These are phyloP conservation scores for Morbakka virulenta DNA, from an alignment of 30 jellyfish, hydroid and myxozoan genomes.

Conservation along the genomic window DNA sequence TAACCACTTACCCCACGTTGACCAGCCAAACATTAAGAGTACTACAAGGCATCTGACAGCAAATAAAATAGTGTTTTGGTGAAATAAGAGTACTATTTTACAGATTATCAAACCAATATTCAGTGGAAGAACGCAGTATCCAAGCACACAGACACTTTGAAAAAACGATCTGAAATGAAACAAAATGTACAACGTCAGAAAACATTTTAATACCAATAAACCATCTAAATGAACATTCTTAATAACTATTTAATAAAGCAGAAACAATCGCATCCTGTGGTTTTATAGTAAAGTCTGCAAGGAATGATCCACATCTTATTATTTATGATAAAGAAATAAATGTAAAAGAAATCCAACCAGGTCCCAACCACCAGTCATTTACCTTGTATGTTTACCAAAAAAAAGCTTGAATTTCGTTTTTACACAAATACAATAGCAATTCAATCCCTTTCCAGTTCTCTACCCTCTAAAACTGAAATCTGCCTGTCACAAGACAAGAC, in stretches of 20 bases:
- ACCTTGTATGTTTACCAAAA: no score
- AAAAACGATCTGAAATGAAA: constrained; percentile 74
- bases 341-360: no score
- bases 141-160: constrained; percentile 94
- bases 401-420: no score
- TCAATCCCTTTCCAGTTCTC: no score
- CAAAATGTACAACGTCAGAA: background rate
- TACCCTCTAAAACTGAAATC: no score
- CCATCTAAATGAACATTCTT: background rate
- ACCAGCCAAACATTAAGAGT: constrained; percentile 75
- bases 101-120: constrained; percentile 68
- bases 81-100: constrained; percentile 55
- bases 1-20: constrained; percentile 68
- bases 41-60: constrained; percentile 78
- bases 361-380: no score
- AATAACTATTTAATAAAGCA: background rate
- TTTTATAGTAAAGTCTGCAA: no score
- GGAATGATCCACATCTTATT: no score
- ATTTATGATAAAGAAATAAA: no score
- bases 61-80: constrained; percentile 59
- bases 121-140: constrained; percentile 85
- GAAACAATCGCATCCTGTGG: no score
- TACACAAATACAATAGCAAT: no score
- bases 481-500: no score
- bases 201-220: background rate